Evolutionary conservation across 1,140 invertebrate genomes (phyloP), one percentile per base, ranked within the genome.

Genomic region (Drosophila sucinea): DNA sequence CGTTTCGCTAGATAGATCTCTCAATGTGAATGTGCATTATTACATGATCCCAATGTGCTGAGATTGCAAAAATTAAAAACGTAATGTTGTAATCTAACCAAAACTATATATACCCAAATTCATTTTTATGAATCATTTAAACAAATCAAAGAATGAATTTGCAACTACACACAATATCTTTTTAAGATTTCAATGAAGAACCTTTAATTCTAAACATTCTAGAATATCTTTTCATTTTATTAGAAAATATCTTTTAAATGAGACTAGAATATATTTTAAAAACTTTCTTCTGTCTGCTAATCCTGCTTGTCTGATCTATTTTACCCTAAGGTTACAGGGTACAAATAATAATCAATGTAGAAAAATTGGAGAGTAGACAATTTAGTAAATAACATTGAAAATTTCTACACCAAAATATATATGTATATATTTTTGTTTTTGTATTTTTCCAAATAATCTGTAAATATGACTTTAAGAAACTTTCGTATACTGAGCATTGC

Each of bases 1-100:
- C 56, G 56, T 58, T 58, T 57, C 30, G 6, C 29, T 56, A 32
- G 54, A 56, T 56, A 56, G 44, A 51, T 51, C 44, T 51, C 40
- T 41, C 3, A 41, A 41, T 41, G 27, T 51, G 44, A 23, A 51
- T 27, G 4, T 51, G 23, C 44, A 51, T 51, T 51, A 27, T 27
- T 27, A 51, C 23, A 51, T 51, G 44, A 51, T 51, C 23, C 44
- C 44, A 51, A 51, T 38, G 35, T 38, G 30, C 30, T 30, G 30
- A 41, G n/a, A 38, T 10, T 38, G 35, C 11, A 11, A 11, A 38
- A 11, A 38, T 38, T 38, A 41, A 41, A n/a, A 41, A 41, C 40
- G 40, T 41, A 41, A 41, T 17, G 40, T 4, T n/a, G 11, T 41
- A 51, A 51, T 51, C 44, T 51, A 51, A 51, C 27, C 40, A 41